These are phyloP conservation scores for Sus scrofa DNA, from an alignment of 2,113 vertebrate species.

Conservation along the genomic window DNA sequence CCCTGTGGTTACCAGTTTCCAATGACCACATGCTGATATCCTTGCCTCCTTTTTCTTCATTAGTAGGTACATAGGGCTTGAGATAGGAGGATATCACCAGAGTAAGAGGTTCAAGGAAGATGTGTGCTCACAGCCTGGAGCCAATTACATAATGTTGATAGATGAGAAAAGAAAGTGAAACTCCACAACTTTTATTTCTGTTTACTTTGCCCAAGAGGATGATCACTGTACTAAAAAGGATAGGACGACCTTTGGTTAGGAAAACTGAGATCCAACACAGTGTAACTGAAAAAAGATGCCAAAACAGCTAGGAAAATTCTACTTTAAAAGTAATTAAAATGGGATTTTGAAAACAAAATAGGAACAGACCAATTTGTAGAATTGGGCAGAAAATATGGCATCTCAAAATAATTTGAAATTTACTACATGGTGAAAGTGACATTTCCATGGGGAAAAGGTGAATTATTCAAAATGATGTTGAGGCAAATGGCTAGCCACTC, in stretches of 20 bases:
- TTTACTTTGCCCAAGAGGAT: background rate
- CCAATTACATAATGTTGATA: background rate
- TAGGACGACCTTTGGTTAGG: background rate
- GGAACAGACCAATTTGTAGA: background rate
- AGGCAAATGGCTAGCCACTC: background rate
- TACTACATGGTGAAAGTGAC: background rate
- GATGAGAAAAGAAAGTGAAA: background rate
- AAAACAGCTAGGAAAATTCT: background rate
- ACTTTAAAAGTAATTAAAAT: background rate
- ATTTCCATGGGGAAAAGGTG: background rate
- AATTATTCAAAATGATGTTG: background rate
- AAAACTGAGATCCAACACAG: background rate
- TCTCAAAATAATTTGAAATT: slow-evolving; percentile 28
- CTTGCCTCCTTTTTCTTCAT: background rate
- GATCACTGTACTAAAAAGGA: background rate
- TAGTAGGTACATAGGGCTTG: background rate
- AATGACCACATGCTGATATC: background rate
- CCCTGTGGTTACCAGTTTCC: background rate
- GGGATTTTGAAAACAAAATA: background rate
- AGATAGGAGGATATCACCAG: background rate
- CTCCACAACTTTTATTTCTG: background rate
- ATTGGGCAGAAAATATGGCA: background rate
- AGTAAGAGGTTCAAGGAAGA: background rate
- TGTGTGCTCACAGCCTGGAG: background rate
- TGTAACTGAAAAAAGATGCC: background rate